Percentiles rank a stretch among this genome's conserved stretches.
Evolutionary conservation across 2,113 vertebrate genomes (phyloP).

Genomic region (Nothoprocta perdicaria): DNA sequence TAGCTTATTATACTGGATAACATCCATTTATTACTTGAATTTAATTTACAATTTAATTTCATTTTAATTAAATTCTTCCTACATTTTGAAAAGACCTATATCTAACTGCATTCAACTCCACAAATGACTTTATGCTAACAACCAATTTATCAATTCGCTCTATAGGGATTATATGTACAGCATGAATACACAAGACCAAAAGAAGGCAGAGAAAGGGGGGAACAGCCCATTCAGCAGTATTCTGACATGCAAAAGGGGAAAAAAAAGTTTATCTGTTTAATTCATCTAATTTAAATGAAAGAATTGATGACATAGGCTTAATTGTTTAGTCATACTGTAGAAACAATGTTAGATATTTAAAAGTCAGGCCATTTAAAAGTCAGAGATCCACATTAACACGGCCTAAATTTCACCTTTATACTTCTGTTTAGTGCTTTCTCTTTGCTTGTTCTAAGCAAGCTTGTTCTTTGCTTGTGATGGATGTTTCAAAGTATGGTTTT

Average conservation of each 20-base stretch:
- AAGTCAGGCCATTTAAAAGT: neutral
- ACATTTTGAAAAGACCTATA: conserved; percentile 28
- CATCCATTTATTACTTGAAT: conserved; percentile 40
- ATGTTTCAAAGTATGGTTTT: neutral
- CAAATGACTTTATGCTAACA: conserved; percentile 51
- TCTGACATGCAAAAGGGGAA: neutral
- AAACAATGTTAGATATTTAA: neutral
- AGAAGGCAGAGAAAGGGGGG: neutral
- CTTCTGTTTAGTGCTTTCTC: neutral
- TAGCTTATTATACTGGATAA: conserved; percentile 19
- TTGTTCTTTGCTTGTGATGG: no score
- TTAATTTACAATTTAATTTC: conserved; percentile 60
- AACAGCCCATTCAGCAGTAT: neutral
- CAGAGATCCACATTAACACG: neutral
- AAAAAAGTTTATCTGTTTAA: neutral
- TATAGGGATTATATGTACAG: neutral
- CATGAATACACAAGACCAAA: conserved; percentile 21
- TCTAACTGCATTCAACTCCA: conserved; percentile 22
- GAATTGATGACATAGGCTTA: neutral
- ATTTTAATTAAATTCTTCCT: conserved; percentile 63
- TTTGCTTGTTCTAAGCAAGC: neutral
- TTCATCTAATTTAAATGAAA: neutral
- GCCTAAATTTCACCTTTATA: neutral
- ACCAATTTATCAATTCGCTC: conserved; percentile 30
- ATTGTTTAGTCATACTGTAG: neutral